phyloP scores from a whole-genome alignment of 2,113 vertebrate species.

The Galeopterus variegatus region DNA sequence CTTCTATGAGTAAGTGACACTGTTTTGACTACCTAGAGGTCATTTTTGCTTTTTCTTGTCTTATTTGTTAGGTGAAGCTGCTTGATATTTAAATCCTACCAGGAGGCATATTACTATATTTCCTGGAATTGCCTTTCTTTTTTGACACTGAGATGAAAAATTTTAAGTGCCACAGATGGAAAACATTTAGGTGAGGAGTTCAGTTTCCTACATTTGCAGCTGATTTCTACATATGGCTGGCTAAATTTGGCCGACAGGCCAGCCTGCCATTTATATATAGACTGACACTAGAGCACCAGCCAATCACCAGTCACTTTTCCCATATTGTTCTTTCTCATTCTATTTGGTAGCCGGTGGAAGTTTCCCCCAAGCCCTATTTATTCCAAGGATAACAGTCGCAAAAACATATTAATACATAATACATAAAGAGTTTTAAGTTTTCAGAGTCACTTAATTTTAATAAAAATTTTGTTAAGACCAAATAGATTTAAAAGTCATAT shows the following conservation, averaged over 20 bases:
- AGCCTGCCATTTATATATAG: no score
- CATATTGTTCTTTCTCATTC: neutral
- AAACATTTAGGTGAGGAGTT: neutral
- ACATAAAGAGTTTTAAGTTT: neutral
- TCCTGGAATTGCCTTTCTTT: neutral
- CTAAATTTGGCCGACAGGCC: neutral
- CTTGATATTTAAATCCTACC: conserved; percentile 46
- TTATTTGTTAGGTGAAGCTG: conserved; percentile 12
- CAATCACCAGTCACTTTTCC: neutral
- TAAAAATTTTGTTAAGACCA: neutral
- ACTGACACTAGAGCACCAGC: neutral
- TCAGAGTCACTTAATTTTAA: neutral
- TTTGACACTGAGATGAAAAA: conserved; percentile 10
- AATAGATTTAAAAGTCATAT: neutral
- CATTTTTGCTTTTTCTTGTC: conserved; percentile 55
- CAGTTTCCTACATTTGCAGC: neutral
- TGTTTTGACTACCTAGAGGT: conserved; percentile 22
- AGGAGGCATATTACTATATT: neutral
- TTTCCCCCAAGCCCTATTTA: neutral
- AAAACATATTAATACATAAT: neutral
- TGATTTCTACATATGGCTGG: neutral
- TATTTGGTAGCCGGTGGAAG: neutral
- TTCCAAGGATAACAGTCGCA: neutral
- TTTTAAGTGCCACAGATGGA: conserved; percentile 1
- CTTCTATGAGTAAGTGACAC: neutral